These are phyloP conservation scores for Excalfactoria chinensis DNA, from an alignment of 2,113 vertebrate species.

Conservation along the genomic window DNA sequence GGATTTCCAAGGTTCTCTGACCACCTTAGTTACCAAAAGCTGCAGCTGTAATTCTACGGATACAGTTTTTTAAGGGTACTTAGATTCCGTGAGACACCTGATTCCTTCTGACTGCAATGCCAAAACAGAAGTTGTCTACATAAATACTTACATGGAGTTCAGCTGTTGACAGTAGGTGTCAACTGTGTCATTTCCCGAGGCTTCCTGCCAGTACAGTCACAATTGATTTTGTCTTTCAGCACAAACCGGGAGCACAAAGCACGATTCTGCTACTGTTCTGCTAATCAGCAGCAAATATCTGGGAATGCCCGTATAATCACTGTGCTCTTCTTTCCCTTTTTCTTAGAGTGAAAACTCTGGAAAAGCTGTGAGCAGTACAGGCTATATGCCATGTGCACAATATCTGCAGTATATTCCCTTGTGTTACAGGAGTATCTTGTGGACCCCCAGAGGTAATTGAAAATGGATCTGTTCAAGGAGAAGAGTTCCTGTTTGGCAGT, in stretches of 20 bases:
- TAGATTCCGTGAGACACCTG: not conserved
- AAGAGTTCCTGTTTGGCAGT: constrained; percentile 59
- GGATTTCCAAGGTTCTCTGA: not conserved
- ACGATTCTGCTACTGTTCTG: not conserved
- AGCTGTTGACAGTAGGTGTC: not conserved
- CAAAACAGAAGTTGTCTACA: not conserved
- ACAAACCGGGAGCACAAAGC: not conserved
- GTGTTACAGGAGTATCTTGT: constrained; percentile 62
- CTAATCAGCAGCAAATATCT: not conserved
- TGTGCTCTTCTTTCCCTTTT: not conserved
- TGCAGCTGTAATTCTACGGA: not conserved
- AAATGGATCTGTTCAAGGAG: constrained; percentile 62
- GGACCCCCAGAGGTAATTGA: constrained; percentile 55
- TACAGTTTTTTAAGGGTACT: not conserved
- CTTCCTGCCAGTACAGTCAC: not conserved
- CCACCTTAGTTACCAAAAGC: not conserved
- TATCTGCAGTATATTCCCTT: not conserved
- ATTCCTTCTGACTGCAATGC: not conserved
- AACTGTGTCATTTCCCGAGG: not conserved
- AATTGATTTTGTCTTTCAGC: not conserved
- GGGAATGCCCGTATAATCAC: not conserved
- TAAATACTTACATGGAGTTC: not conserved
- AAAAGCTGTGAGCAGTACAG: not conserved
- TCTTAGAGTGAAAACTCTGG: not conserved
- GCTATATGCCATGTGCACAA: not conserved